Percentiles rank a stretch among this genome's conserved stretches.
These are phyloP conservation scores for Limnephilus marmoratus DNA, from an alignment of 2,888 invertebrate genomes.

Conservation along the genomic window DNA sequence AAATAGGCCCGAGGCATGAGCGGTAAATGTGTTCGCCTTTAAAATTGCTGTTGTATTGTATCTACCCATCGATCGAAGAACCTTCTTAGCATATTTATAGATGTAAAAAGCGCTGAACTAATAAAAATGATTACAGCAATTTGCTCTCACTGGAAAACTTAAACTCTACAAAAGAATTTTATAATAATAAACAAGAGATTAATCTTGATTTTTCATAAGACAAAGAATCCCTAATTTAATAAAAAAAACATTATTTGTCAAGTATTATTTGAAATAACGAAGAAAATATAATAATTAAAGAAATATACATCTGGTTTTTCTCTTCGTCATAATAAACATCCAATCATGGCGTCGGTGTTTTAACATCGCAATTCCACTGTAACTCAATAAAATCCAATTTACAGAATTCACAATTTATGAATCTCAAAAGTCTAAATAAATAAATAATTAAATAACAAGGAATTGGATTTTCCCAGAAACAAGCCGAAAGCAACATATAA, in stretches of 20 bases:
- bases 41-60: not conserved
- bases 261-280: not conserved
- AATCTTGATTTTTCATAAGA: not conserved
- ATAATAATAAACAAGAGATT: not conserved
- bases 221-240: not conserved
- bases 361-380: slow-evolving; percentile 19
- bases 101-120: not conserved
- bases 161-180: not conserved
- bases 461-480: slow-evolving; percentile 36
- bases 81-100: not conserved
- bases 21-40: not conserved
- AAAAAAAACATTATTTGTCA: not conserved
- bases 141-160: not conserved
- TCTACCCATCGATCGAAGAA: not conserved
- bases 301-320: slow-evolving; percentile 15
- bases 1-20: too few species aligned
- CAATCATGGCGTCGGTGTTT: slow-evolving; percentile 15
- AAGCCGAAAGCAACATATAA: slow-evolving; percentile 27
- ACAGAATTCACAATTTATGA: slow-evolving; percentile 28
- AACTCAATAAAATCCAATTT: slow-evolving; percentile 43
- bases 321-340: slow-evolving; percentile 9
- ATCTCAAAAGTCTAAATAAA: slow-evolving; percentile 48
- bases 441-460: slow-evolving; percentile 31
- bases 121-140: not conserved
- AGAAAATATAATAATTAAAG: slow-evolving; percentile 17